Conservation (phyloP, 2,797 vertebrate species). For the Knipowitschia caucasica region DNA sequence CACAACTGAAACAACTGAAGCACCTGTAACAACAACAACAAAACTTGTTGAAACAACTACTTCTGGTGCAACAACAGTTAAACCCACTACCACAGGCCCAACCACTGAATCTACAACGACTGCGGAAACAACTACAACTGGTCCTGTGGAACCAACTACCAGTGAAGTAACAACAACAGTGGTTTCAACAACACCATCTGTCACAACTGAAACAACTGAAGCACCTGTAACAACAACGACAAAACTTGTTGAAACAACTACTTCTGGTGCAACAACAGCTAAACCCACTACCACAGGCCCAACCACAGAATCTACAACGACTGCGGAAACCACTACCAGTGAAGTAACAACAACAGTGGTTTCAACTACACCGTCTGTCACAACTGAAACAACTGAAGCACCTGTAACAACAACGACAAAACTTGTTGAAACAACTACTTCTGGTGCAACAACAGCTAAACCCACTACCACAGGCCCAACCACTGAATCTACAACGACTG, state of each 20-base stretch:
- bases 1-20: neutral
- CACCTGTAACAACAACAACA: neutral
- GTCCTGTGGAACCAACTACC: neutral
- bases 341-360: neutral
- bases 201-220: neutral
- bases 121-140: neutral
- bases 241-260: neutral
- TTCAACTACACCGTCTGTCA: constrained; percentile 4
- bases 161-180: neutral
- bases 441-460: neutral
- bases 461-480: neutral
- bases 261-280: neutral
- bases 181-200: neutral
- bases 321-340: neutral
- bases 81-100: neutral
- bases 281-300: neutral
- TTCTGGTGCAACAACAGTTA: neutral
- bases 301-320: neutral
- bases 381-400: constrained; percentile 2
- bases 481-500: neutral
- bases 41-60: neutral
- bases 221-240: neutral
- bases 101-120: neutral
- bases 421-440: constrained; percentile 2
- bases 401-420: neutral